Conservation (phyloP, 35 echinoderm and acorn worm genomes). For the Ophiothrix spiculata region DNA sequence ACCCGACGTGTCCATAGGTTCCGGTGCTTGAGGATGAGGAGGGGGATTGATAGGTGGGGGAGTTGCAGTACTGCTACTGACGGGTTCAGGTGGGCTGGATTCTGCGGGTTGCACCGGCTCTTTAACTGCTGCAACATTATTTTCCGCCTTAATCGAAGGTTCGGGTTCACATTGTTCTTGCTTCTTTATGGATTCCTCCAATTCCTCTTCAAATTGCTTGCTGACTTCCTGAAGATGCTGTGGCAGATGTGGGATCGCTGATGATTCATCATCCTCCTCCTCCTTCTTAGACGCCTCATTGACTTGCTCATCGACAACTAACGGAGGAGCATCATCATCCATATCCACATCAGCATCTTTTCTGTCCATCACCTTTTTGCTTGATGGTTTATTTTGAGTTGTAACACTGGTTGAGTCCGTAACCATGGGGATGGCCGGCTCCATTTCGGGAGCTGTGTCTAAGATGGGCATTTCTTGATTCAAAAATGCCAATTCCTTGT, state of each 20-base stretch:
- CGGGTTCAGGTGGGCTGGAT: too few relatives aligned
- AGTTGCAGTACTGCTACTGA: background rate
- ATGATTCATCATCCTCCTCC: constrained; percentile 3
- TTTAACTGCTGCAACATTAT: background rate
- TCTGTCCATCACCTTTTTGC: background rate
- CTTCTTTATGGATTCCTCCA: constrained; percentile 76
- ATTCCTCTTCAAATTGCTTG: constrained; percentile 81
- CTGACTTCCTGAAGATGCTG: constrained; percentile 76
- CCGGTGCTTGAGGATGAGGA: background rate
- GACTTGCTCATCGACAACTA: constrained; percentile 18
- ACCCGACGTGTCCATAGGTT: background rate
- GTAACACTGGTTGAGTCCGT: background rate
- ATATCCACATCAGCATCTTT: constrained; percentile 16
- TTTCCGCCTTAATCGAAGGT: background rate
- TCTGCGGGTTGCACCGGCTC: too few relatives aligned
- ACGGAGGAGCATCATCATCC: background rate
- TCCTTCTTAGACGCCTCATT: constrained; percentile 10
- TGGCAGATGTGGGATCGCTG: constrained; percentile 53
- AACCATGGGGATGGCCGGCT: background rate
- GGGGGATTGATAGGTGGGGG: background rate
- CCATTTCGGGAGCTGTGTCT: constrained; percentile 39
- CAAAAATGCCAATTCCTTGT: constrained; percentile 68
- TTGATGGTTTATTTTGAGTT: background rate
- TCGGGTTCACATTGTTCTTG: constrained; percentile 36
- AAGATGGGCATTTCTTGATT: constrained; percentile 53